phyloP scores from a whole-genome alignment of 1,140 invertebrate species.

The Lamellibrachia luymesi region DNA sequence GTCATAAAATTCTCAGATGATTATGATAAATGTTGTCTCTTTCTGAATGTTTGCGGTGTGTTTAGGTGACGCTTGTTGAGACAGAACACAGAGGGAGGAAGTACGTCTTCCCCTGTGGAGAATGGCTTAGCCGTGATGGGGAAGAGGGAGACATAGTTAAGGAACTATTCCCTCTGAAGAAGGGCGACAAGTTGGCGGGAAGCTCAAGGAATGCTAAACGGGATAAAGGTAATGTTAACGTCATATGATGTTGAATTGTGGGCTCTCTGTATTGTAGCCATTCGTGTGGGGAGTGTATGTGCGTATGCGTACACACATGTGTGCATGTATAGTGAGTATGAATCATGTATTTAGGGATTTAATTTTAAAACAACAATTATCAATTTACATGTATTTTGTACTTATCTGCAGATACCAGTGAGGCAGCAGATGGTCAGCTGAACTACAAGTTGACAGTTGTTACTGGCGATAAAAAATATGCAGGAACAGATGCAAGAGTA shows the following conservation, averaged over 20 bases:
- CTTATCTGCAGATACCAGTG: neutral
- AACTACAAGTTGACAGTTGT: constrained; percentile 2
- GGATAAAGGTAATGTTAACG: neutral
- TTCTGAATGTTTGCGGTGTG: neutral
- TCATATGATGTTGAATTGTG: neutral
- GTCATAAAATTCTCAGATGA: neutral
- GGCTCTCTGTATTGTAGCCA: neutral
- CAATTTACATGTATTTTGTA: neutral
- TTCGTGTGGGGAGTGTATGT: neutral
- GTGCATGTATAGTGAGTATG: too few relatives aligned
- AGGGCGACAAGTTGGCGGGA: neutral
- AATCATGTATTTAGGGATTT: neutral
- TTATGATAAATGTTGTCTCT: neutral
- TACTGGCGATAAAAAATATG: constrained; percentile 16
- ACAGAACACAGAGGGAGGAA: constrained; percentile 1
- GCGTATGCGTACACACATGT: too few relatives aligned
- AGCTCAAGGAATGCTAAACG: neutral
- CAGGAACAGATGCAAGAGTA: constrained; percentile 24
- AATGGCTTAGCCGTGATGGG: constrained; percentile 26
- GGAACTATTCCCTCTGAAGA: neutral
- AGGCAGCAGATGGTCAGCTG: neutral
- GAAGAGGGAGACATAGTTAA: constrained; percentile 21
- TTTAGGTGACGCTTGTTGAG: constrained; percentile 4
- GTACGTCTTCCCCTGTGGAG: constrained; percentile 27
- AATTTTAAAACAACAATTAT: neutral